Evolutionary conservation across 2,797 vertebrate species (phyloP).

Genomic region (Crenuchus spilurus): DNA sequence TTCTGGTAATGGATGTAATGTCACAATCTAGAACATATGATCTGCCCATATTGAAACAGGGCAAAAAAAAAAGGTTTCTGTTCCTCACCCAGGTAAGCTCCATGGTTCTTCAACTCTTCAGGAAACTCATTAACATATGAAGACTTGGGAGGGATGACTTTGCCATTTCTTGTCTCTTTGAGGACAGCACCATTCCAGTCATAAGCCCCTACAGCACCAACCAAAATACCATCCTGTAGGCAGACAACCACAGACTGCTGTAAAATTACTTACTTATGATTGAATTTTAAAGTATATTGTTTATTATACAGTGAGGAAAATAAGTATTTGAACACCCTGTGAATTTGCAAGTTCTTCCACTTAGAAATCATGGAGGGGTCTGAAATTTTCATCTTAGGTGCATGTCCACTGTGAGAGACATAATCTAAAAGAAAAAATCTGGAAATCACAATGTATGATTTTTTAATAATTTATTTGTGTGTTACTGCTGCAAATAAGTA

Average conservation of each 20-base stretch:
- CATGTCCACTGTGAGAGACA: no score
- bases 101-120: conserved; percentile 93
- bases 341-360: no score
- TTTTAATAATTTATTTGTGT: no score
- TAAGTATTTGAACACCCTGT: no score
- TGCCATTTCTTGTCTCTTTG: conserved; percentile 88
- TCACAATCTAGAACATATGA: no score
- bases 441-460: no score
- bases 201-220: conserved; percentile 93
- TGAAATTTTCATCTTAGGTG: no score
- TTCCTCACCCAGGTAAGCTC: conserved; percentile 88
- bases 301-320: background rate
- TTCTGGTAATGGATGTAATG: no score
- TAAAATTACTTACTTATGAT: background rate
- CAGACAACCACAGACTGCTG: background rate
- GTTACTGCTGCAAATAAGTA: no score
- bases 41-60: background rate
- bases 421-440: no score
- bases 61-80: no score
- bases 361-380: no score
- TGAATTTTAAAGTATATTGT: background rate
- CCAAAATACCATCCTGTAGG: conserved; percentile 87
- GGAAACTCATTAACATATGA: conserved; percentile 92
- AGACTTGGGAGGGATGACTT: conserved; percentile 86
- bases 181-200: conserved; percentile 97